phyloP scores from a whole-genome alignment of 1,140 invertebrate genomes.

The Procambarus clarkii region DNA sequence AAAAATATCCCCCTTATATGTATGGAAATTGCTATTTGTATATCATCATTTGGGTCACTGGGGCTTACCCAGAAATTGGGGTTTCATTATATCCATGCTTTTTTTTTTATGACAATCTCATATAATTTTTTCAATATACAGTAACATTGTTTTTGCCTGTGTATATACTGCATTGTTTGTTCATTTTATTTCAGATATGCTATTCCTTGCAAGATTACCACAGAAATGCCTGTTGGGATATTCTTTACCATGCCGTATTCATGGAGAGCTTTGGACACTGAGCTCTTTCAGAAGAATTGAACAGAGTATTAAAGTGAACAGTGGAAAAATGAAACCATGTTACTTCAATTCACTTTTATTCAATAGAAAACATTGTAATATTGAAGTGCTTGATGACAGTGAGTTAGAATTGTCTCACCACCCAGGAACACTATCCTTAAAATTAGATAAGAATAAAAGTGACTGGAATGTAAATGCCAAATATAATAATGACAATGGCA shows the following conservation, averaged over 20 bases:
- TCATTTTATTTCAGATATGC: constrained; percentile 11
- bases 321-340: background rate
- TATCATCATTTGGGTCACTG: too few relatives aligned
- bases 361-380: background rate
- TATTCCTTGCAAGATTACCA: background rate
- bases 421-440: too few relatives aligned
- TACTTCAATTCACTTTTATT: background rate
- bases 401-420: background rate
- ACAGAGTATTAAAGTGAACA: background rate
- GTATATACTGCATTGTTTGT: background rate
- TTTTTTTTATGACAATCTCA: too few relatives aligned
- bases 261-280: background rate
- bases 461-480: background rate
- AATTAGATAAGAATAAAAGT: background rate
- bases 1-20: too few relatives aligned
- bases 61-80: too few relatives aligned
- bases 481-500: background rate
- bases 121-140: too few relatives aligned
- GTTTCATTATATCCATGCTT: too few relatives aligned
- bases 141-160: background rate
- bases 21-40: too few relatives aligned
- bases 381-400: background rate
- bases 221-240: background rate
- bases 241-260: background rate
- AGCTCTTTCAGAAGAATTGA: background rate